Percentiles rank a stretch among this genome's conserved stretches.
Conservation (phyloP, 2,797 vertebrate species). For the Chlorospingus flavigularis region DNA sequence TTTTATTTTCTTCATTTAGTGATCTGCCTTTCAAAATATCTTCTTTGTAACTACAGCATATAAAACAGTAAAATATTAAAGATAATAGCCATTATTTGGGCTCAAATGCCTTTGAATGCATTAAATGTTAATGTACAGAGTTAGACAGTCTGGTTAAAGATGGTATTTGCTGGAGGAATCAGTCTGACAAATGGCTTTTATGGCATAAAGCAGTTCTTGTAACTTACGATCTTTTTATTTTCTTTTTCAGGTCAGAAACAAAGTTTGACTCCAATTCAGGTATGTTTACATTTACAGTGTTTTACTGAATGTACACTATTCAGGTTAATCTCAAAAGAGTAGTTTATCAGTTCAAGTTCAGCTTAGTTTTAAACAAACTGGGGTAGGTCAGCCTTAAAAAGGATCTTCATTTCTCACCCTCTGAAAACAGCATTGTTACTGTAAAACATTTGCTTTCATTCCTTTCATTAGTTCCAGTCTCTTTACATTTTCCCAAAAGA, state of each 20-base stretch:
- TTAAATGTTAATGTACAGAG: neutral
- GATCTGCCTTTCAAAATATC: neutral
- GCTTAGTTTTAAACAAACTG: constrained; percentile 75
- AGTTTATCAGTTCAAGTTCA: constrained; percentile 73
- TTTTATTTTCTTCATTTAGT: neutral
- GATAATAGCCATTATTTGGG: neutral
- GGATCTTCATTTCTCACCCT: constrained; percentile 53
- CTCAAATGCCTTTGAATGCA: constrained; percentile 17
- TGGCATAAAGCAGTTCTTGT: constrained; percentile 52
- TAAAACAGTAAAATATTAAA: neutral
- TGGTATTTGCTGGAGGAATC: neutral
- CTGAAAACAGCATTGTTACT: constrained; percentile 46
- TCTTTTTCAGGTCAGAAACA: constrained; percentile 86
- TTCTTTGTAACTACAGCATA: neutral
- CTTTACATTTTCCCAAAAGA: constrained; percentile 55
- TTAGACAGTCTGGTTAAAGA: neutral
- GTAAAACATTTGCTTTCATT: constrained; percentile 41
- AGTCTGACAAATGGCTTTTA: neutral
- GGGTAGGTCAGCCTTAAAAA: constrained; percentile 68
- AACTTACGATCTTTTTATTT: constrained; percentile 59
- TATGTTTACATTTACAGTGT: constrained; percentile 79
- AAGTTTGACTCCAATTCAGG: constrained; percentile 98
- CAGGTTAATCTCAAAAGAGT: constrained; percentile 72
- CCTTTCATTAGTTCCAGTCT: constrained; percentile 29
- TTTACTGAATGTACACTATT: constrained; percentile 68